Evolutionary conservation across 2,888 invertebrate species (phyloP), one percentile per base, ranked within the genome.

Genomic region (Apeira syringaria): DNA sequence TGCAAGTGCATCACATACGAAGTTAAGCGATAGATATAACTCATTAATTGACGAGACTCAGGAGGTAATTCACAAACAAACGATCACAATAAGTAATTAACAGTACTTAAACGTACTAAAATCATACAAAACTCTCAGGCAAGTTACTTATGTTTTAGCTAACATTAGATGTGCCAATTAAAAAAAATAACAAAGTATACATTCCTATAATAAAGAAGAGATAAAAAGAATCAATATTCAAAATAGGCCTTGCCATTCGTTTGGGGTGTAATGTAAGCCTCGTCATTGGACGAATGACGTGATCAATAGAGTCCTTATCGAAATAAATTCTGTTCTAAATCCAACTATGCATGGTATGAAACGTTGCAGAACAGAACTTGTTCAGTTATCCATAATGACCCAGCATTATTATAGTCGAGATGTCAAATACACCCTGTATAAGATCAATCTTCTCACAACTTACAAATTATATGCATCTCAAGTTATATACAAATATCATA

Each of bases 31-130:
- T n/a, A n/a, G n/a, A n/a, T n/a, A 20, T 45, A 55, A 59, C 52
- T 42, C 34, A 65, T 58, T 67, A 72, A 73, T 67, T 72, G 67
- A 69, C 71, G 56, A 66, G 52, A 63, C 62, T 56, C 53, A 33
- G 55, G 56, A 59, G 56, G 50, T 48, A 53, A 47, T 55, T 47
- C 55, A 53, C 37, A 54, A 60, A 57, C 46, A 51, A 56, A 60
- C 46, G 56, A 47, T 46, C 22, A 43, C n/a, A 33, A 35, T 29
- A 22, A 34, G 30, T 31, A 15, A 54, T 44, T 52, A 45, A 57
- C 56, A 60, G 64, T 61, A 68, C 68, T 71, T 65, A 34, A 64
- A 60, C 62, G 65, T 59, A 68, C 67, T 53, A 47, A 64, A 62
- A 60, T 47, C 24, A 60, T 51, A 54, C 35, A 45, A 30, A 48